Evolutionary conservation across 2,888 invertebrate species (phyloP), one percentile per base, ranked within the genome.

Genomic region (Allophyes oxyacanthae): DNA sequence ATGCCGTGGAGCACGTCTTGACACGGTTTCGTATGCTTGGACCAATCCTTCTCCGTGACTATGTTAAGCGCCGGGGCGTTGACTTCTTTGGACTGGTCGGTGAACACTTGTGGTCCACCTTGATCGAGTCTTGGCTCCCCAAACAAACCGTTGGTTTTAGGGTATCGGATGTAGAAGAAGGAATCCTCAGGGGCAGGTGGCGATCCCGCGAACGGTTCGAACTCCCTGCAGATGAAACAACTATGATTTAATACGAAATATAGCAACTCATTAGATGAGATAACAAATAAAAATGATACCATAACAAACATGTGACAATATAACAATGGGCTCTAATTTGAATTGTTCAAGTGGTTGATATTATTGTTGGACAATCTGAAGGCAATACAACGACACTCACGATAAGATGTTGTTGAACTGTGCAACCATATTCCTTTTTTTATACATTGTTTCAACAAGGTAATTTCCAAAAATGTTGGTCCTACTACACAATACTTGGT

Each of bases 121-220:
- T 83, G 78, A 43, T 82, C 81, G 6, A 79, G 42, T 48, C 81
- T 86, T n/a, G 83, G 59, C 55, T 88, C 87, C 11, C 89, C 88
- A 54, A 92, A 89, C 40, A 93, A 58, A n/a, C 74, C 82, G 30
- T 92, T 89, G 6, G 90, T 80, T 75, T 88, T 94, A 10, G 95
- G 95, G 82, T 96, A 96, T 46, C 96, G 95, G 72, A 96, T 95
- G 49, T 67, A 67, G 83, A 95, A 95, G 85, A 96, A 96, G 84
- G 95, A 96, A 79, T 97, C 97, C 85, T 97, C 97, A 37, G 96
- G 95, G 25, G 96, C 95, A 1, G 97, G 97, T 14, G 97, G 97
- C 13, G 97, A 97, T 71, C 83, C 82, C 28, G 93, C 86, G 64
- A 94, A 94, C 30, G 91, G 89, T 65, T 94, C 94, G 66, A 91